A percentile compares a stretch with the other conserved stretches of the same genome.
Conservation (phyloP, 1,140 invertebrate genomes). For the Papilio polyxenes region DNA sequence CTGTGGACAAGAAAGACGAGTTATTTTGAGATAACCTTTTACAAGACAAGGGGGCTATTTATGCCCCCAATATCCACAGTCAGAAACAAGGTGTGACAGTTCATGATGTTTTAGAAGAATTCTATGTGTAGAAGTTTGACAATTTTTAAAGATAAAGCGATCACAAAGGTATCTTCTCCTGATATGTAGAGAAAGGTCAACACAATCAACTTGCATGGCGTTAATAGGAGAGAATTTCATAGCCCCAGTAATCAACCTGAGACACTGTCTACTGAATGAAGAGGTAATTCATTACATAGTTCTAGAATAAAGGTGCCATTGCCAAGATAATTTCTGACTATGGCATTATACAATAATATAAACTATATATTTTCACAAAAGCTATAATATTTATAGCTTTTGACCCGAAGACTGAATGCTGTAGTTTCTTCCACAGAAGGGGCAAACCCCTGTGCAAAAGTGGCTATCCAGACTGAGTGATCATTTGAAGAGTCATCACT, state of each 20-base stretch:
- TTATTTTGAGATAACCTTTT: constrained; percentile 16
- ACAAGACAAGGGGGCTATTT: constrained; percentile 7
- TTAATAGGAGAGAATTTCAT: constrained; percentile 42
- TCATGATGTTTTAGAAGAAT: constrained; percentile 29
- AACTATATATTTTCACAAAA: too few species aligned
- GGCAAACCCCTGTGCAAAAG: too few species aligned
- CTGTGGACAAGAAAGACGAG: neutral
- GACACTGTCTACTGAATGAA: neutral
- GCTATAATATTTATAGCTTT: too few species aligned
- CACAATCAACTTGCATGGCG: constrained; percentile 40
- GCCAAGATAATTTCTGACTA: too few species aligned
- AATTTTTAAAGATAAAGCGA: constrained; percentile 34
- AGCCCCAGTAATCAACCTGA: constrained; percentile 25
- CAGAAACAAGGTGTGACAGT: neutral
- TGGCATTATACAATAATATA: too few species aligned
- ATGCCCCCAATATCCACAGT: neutral
- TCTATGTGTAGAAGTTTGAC: constrained; percentile 22
- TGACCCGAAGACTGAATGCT: too few species aligned
- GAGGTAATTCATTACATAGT: constrained; percentile 16
- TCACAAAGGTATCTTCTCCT: constrained; percentile 33
- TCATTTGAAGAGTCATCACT: neutral
- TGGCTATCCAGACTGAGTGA: too few species aligned
- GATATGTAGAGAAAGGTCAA: constrained; percentile 32
- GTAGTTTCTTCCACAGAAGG: too few species aligned
- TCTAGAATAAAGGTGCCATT: neutral